Evolutionary conservation across 2,113 vertebrate species (phyloP), one percentile per base, ranked within the genome.

Genomic region (Sarotherodon lohbergeri): DNA sequence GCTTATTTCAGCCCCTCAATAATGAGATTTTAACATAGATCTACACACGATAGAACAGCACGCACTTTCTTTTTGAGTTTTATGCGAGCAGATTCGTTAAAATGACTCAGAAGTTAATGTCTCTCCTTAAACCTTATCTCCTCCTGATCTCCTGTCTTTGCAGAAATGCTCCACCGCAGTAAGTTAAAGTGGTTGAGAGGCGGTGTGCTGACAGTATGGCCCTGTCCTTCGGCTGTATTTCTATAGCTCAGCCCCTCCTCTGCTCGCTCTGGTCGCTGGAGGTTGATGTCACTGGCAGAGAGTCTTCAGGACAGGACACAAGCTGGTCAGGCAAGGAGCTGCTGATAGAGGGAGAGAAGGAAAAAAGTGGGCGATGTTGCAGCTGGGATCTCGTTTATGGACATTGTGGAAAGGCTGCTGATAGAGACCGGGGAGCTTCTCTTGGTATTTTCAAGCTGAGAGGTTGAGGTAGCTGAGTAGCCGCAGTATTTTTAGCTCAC

Each of bases 401-500:
- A 95, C 86, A 43, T 41, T 86, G 78, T 41, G 86, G 92, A 84
- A 85, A 93, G 91, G 71, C 88, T 90, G 87, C 48, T 91, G 93
- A 90, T 86, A 88, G 85, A 86, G 86, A 91, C 84, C 79, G 29
- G 83, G 43, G 90, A 89, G 89, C 34, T 89, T 80, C 76, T 80
- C 76, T 89, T 76, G 87, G 68, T 88, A 39, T 84, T 87, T 84
- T 66, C 81, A 46, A 80, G 48, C 87, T 81, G 57, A 89, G 88
- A 90, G 86, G 68, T 86, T 83, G 82, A 89, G 86, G 84, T 43
- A 84, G 86, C 52, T 56, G 68, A 48, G 14, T 50, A 85, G 82
- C 81, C 68, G 90, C 91, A 92, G 90, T 90, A 86, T 97, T 97
- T 98, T 94, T 95, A 93, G 91, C 88, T 91, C 82, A 93, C 94